Conservation (phyloP, 2,113 vertebrate genomes). For the Gallinago jamesoni region DNA sequence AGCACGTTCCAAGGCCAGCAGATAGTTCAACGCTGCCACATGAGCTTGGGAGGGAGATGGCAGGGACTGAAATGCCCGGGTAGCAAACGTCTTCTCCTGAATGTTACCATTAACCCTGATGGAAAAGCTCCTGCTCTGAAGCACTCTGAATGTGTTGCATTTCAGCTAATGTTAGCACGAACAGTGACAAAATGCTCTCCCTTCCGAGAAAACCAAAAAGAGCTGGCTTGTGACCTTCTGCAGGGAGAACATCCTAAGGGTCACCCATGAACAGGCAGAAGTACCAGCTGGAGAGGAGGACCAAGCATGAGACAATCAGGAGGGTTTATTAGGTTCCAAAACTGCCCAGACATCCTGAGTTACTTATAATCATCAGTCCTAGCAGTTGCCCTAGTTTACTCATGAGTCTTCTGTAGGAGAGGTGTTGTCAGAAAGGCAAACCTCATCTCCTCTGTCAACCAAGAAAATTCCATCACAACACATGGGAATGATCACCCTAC, state of each 20-base stretch:
- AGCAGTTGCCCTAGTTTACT: background rate
- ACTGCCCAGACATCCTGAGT: background rate
- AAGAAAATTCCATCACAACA: background rate
- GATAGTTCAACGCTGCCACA: fast-evolving
- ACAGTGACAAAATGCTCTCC: background rate
- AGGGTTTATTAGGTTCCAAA: background rate
- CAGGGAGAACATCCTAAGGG: background rate
- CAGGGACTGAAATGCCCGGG: background rate
- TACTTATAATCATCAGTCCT: background rate
- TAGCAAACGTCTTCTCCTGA: background rate
- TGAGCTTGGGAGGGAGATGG: background rate
- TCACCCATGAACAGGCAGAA: background rate
- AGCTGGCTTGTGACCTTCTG: background rate
- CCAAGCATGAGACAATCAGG: background rate
- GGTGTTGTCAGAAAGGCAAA: background rate
- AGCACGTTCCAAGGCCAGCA: background rate
- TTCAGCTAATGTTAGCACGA: background rate
- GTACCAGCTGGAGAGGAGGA: background rate
- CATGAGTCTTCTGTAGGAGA: background rate
- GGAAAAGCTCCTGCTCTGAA: background rate
- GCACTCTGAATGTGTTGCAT: background rate
- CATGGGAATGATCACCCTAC: background rate
- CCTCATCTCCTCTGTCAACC: background rate
- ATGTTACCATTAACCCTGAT: background rate
- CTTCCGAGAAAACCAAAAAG: background rate